A percentile compares a stretch with the other conserved stretches of the same genome.
phyloP scores from a whole-genome alignment of 2,888 invertebrate genomes.

The Neoscelio sp. region DNA sequence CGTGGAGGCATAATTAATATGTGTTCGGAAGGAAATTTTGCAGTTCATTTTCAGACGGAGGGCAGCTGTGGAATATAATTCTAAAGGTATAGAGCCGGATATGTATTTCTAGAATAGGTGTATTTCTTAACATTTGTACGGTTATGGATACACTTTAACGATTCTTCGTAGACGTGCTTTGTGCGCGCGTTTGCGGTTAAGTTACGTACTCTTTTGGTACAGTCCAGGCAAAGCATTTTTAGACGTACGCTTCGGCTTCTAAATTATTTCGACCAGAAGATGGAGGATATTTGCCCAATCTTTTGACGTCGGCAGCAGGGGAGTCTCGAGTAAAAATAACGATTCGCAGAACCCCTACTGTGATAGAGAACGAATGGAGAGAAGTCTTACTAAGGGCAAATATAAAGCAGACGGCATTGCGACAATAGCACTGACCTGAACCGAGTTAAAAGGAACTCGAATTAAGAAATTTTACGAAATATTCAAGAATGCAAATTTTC shows the following conservation, averaged over 20 bases:
- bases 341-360: constrained; percentile 70
- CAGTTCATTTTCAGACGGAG: no score
- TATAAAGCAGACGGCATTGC: constrained; percentile 65
- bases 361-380: constrained; percentile 60
- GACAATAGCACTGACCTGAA: constrained; percentile 56
- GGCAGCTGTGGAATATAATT: no score
- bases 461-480: constrained; percentile 40
- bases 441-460: constrained; percentile 39
- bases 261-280: constrained; percentile 75
- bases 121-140: background rate
- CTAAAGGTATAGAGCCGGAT: no score
- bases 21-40: no score
- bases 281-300: constrained; percentile 69
- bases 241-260: constrained; percentile 70
- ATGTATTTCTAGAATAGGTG: no score
- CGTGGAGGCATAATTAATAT: no score
- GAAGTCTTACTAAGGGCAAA: constrained; percentile 66
- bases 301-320: constrained; percentile 68
- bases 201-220: constrained; percentile 36
- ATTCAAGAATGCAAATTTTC: background rate
- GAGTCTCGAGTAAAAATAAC: constrained; percentile 69
- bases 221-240: constrained; percentile 16
- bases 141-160: constrained; percentile 34
- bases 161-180: constrained; percentile 43
- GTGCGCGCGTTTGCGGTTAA: constrained; percentile 14